Evolutionary conservation across 2,797 vertebrate genomes (phyloP).

Genomic region (Gymnoscopelus microlampas): DNA sequence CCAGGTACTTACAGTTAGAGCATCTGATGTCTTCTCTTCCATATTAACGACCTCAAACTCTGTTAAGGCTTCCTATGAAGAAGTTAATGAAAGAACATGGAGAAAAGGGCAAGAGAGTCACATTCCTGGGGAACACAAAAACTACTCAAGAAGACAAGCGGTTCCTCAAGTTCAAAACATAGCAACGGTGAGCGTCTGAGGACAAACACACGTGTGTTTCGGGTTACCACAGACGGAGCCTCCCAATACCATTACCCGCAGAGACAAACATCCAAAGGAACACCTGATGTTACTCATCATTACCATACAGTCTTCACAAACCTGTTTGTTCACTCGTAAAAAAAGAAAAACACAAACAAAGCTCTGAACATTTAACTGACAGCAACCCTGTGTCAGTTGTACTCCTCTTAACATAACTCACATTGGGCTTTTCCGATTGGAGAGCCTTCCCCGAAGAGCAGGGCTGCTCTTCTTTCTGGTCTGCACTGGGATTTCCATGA

Average conservation of each 20-base stretch:
- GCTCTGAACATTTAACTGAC: too few relatives aligned
- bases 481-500: slow-evolving; percentile 70
- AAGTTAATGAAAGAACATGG: background rate
- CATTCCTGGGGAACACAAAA: background rate
- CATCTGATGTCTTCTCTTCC: slow-evolving; percentile 78
- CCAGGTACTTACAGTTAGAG: slow-evolving; percentile 73
- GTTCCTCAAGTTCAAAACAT: background rate
- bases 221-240: background rate
- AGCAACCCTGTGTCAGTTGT: too few relatives aligned
- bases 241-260: background rate
- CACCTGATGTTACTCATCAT: slow-evolving; percentile 6
- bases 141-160: background rate
- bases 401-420: slow-evolving; percentile 56
- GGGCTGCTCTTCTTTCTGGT: slow-evolving; percentile 76
- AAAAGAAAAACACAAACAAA: too few relatives aligned
- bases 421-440: slow-evolving; percentile 78
- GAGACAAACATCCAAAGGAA: background rate
- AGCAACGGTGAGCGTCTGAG: background rate
- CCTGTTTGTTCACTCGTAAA: slow-evolving; percentile 1
- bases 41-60: slow-evolving; percentile 89
- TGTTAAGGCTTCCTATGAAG: slow-evolving; percentile 84
- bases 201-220: slow-evolving; percentile 11
- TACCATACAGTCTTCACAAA: slow-evolving; percentile 10
- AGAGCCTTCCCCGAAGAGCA: slow-evolving; percentile 74
- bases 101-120: background rate